Percentiles rank a stretch among this genome's conserved stretches.
phyloP scores from a whole-genome alignment of 2,797 vertebrate species.

The Sebastes umbrosus region DNA sequence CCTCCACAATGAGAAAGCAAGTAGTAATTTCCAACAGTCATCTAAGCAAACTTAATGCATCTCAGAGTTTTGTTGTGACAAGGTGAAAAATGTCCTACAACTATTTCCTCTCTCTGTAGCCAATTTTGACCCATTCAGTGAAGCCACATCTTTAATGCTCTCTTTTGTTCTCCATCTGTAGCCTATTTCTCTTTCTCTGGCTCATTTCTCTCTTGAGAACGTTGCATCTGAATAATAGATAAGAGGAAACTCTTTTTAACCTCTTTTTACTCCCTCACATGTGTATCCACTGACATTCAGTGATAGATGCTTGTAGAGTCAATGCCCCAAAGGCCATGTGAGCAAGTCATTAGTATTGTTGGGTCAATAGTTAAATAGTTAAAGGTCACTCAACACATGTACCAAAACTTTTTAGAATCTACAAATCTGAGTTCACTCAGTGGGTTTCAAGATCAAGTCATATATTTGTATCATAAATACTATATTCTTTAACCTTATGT shows the following conservation, averaged over 20 bases:
- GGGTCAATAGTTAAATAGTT: slow-evolving; percentile 3
- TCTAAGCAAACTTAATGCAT: not conserved
- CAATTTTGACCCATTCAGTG: not conserved
- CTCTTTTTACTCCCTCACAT: not conserved
- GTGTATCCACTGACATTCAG: not conserved
- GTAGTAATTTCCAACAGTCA: not conserved
- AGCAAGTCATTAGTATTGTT: not conserved
- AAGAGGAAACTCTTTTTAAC: not conserved
- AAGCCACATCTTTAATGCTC: not conserved
- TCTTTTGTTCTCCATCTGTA: not conserved
- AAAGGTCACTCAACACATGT: not conserved
- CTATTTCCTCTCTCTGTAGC: not conserved
- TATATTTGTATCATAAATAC: not conserved
- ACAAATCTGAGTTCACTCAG: not conserved
- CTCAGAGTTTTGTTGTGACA: not conserved
- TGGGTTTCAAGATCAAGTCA: too few species aligned
- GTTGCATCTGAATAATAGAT: not conserved
- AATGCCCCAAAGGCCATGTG: not conserved
- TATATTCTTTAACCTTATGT: not conserved
- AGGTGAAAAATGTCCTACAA: not conserved
- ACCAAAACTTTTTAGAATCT: not conserved
- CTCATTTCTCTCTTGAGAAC: not conserved
- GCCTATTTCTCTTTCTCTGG: not conserved
- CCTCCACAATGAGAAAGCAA: not conserved
- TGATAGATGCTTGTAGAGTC: not conserved